A percentile compares a stretch with the other conserved stretches of the same genome.
Evolutionary conservation across 2,888 invertebrate genomes (phyloP).

Genomic region (Seladonia tumulorum): DNA sequence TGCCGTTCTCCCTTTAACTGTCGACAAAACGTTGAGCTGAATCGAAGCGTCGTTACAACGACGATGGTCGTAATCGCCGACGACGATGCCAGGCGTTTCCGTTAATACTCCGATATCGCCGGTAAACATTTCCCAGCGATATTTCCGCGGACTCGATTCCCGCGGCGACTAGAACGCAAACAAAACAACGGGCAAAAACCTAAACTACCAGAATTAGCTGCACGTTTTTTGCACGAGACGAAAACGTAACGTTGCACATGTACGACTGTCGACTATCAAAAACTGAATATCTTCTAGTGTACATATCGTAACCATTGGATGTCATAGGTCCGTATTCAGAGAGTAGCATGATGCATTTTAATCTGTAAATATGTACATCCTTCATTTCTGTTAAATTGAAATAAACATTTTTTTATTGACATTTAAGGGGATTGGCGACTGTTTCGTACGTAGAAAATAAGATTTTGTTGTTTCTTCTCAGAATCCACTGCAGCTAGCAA

Average conservation of each 20-base stretch:
- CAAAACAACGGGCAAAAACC: background rate
- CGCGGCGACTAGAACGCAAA: background rate
- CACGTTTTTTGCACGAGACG: constrained; percentile 11
- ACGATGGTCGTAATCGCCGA: background rate
- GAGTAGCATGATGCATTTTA: too few species aligned
- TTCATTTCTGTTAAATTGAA: too few species aligned
- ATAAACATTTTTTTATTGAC: too few species aligned
- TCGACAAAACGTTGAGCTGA: background rate
- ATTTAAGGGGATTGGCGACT: too few species aligned
- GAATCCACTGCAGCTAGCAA: too few species aligned
- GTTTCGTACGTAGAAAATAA: too few species aligned
- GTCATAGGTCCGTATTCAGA: too few species aligned
- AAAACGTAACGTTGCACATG: background rate
- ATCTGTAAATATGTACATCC: too few species aligned
- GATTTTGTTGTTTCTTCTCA: too few species aligned
- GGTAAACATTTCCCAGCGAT: background rate
- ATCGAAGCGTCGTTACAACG: background rate
- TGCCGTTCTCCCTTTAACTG: background rate
- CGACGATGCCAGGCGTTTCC: background rate
- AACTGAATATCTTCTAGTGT: too few species aligned
- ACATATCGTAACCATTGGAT: too few species aligned
- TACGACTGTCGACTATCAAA: too few species aligned
- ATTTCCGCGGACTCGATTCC: background rate
- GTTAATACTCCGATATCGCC: background rate
- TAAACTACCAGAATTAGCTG: constrained; percentile 26